A percentile compares a stretch with the other conserved stretches of the same genome.
These are phyloP conservation scores for Coecobrya sp. DNA, from an alignment of 2,888 invertebrate species.

Conservation along the genomic window DNA sequence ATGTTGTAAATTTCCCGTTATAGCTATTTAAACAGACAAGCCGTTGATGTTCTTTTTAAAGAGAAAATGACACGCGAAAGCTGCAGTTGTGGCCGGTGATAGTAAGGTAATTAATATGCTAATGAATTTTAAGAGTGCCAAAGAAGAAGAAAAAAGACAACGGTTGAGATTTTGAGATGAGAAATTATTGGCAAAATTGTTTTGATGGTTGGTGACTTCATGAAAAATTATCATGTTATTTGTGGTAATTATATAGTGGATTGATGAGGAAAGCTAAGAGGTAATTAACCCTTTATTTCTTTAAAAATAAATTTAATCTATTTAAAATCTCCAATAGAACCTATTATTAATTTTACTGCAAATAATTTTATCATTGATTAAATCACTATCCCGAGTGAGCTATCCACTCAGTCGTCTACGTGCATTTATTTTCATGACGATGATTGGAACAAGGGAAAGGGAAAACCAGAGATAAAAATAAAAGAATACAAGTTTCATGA, in stretches of 20 bases:
- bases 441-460: too few relatives aligned
- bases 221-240: too few relatives aligned
- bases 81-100: neutral
- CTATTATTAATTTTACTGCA: too few relatives aligned
- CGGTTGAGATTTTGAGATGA: slow-evolving; percentile 24
- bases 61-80: neutral
- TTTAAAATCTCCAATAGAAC: too few relatives aligned
- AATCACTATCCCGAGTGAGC: too few relatives aligned
- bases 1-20: slow-evolving; percentile 30
- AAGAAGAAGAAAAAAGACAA: slow-evolving; percentile 2
- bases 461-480: too few relatives aligned
- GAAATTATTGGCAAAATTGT: neutral
- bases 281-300: neutral
- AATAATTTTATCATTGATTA: neutral
- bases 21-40: slow-evolving; percentile 9
- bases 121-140: slow-evolving; percentile 41
- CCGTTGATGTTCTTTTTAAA: slow-evolving; percentile 23
- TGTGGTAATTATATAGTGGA: too few relatives aligned
- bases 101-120: slow-evolving; percentile 69
- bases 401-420: too few relatives aligned
- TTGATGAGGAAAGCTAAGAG: too few relatives aligned
- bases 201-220: too few relatives aligned
- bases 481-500: too few relatives aligned
- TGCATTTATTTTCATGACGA: too few relatives aligned
- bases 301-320: neutral